Evolutionary conservation across 2,113 vertebrate species (phyloP).

Genomic region (Caranx ignobilis): DNA sequence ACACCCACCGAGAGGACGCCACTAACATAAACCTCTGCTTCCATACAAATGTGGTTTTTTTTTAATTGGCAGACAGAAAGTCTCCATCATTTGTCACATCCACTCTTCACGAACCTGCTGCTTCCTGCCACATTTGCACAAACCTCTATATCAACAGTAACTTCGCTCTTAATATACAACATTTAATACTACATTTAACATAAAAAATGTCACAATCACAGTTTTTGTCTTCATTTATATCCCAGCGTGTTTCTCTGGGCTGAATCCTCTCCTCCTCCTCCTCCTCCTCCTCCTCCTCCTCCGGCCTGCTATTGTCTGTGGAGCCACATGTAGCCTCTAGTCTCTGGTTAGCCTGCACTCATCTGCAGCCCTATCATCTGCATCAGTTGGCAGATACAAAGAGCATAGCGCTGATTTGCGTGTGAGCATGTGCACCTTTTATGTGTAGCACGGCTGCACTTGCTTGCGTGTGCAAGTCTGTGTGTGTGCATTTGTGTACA

Average conservation of each 20-base stretch:
- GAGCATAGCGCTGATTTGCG: constrained; percentile 65
- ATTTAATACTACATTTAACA: background rate
- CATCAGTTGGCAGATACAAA: constrained; percentile 83
- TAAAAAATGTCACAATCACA: background rate
- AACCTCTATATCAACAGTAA: background rate
- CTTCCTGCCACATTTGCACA: rapidly evolving
- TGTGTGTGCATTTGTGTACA: constrained; percentile 4
- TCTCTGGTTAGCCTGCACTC: constrained; percentile 66
- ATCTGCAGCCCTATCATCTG: constrained; percentile 79
- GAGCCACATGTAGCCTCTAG: constrained; percentile 52
- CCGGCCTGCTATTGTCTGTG: constrained; percentile 60
- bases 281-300: constrained; percentile 8
- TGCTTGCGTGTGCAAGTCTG: constrained; percentile 15
- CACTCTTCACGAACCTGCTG: background rate
- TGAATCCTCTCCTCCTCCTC: constrained; percentile 25
- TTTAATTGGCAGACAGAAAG: background rate
- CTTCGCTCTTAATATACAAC: background rate
- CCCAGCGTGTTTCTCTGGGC: constrained; percentile 33
- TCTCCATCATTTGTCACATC: background rate
- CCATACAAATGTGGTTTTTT: background rate
- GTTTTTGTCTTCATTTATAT: constrained; percentile 25
- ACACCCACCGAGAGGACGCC: background rate
- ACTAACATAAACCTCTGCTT: background rate
- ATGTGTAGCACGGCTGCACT: constrained; percentile 54
- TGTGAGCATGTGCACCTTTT: constrained; percentile 70